Evolutionary conservation across 2,797 vertebrate genomes (phyloP).

Genomic region (Echiichthys vipera): DNA sequence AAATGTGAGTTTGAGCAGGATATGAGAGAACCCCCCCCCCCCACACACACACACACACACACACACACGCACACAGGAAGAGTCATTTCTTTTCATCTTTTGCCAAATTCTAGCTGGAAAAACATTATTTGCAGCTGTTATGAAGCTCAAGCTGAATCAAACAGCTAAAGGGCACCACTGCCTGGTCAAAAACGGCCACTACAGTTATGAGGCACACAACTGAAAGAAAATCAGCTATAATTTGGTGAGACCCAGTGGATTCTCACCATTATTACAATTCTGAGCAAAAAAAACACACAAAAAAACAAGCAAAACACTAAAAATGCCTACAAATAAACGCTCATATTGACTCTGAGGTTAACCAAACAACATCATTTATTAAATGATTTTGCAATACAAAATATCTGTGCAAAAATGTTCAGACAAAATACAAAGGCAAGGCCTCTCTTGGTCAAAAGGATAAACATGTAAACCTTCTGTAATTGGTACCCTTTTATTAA

Average conservation of each 20-base stretch:
- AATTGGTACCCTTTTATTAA: constrained; percentile 58
- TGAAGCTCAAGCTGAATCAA: neutral
- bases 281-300: neutral
- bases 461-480: constrained; percentile 77
- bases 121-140: constrained; percentile 60
- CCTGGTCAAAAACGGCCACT: constrained; percentile 28
- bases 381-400: constrained; percentile 86
- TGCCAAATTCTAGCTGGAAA: constrained; percentile 19
- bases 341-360: constrained; percentile 24
- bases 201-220: neutral
- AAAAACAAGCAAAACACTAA: neutral
- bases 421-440: constrained; percentile 80
- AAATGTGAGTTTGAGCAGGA: constrained; percentile 16
- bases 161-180: constrained; percentile 42
- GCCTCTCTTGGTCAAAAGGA: constrained; percentile 77
- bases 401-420: constrained; percentile 86
- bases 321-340: neutral
- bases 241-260: constrained; percentile 61
- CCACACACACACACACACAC: neutral
- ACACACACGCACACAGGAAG: neutral
- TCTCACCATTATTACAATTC: constrained; percentile 16
- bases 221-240: neutral
- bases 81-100: constrained; percentile 35
- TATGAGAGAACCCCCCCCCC: constrained; percentile 39
- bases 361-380: constrained; percentile 85